phyloP scores from a whole-genome alignment of 2,888 invertebrate genomes.

The Entomobrya proxima region DNA sequence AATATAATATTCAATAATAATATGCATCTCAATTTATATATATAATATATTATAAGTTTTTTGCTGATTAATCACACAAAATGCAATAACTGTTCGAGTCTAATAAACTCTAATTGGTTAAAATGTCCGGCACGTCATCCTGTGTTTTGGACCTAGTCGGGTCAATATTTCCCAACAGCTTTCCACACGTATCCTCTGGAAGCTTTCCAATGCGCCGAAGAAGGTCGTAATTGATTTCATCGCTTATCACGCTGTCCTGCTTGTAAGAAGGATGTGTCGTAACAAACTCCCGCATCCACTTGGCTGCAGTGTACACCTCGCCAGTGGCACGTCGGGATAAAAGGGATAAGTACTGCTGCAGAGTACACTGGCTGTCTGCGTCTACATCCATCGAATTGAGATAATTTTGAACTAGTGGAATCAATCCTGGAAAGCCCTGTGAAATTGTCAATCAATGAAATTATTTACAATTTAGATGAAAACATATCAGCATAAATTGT shows the following conservation, averaged over 20 bases:
- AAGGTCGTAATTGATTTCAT: slow-evolving; percentile 93
- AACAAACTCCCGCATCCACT: slow-evolving; percentile 95
- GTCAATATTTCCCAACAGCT: slow-evolving; percentile 85
- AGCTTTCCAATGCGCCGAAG: slow-evolving; percentile 77
- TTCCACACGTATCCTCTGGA: slow-evolving; percentile 82
- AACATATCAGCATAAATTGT: too few species aligned
- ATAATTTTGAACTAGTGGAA: slow-evolving; percentile 95
- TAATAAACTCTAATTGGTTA: slow-evolving; percentile 70
- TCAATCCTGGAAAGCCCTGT: slow-evolving; percentile 90
- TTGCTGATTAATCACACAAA: background rate
- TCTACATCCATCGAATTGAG: slow-evolving; percentile 97
- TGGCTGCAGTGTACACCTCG: slow-evolving; percentile 93
- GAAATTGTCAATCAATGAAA: slow-evolving; percentile 39
- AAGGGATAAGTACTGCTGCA: slow-evolving; percentile 95
- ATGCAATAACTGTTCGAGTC: background rate
- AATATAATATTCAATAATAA: too few species aligned
- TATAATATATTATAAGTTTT: too few species aligned
- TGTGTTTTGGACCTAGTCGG: slow-evolving; percentile 85
- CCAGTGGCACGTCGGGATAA: slow-evolving; percentile 93
- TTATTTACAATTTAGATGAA: background rate
- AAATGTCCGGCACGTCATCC: slow-evolving; percentile 85
- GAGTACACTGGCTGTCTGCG: slow-evolving; percentile 93
- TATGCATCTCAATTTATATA: too few species aligned
- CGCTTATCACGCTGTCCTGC: slow-evolving; percentile 91
- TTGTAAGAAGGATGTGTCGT: slow-evolving; percentile 91